Evolutionary conservation across 2,888 invertebrate species (phyloP), one percentile per base, ranked within the genome.

Genomic region (Eupeodes latifasciatus): DNA sequence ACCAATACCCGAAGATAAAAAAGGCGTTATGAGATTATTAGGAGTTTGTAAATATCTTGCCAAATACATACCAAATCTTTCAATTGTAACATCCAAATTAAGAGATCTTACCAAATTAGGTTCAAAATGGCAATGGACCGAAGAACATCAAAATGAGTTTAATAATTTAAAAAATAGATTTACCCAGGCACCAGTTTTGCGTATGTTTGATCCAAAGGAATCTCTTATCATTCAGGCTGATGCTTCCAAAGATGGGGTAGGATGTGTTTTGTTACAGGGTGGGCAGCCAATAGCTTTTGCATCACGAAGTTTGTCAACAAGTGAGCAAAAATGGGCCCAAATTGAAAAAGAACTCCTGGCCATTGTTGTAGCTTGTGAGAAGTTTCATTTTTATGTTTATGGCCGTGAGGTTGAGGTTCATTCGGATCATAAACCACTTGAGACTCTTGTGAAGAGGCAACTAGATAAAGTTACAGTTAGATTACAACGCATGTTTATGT

Each of bases 321-420:
- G 66, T 40, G 62, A 62, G 62, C 40, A 62, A 62, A 62, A 62
- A 53, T 92, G 92, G 89, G 90, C 92, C 5, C 92, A 93, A 90
- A 92, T 93, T 9, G 92, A 93, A 89, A 93, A 93, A 83, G 92
- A 93, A 87, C 78, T 92, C 4, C 87, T 93, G 64, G 92, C 51
- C 92, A 47, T 92, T n/a, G n/a, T n/a, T n/a, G n/a, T n/a, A n/a
- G n/a, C n/a, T n/a, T n/a, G n/a, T n/a, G n/a, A n/a, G n/a, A n/a
- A n/a, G n/a, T n/a, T n/a, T n/a, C n/a, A n/a, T n/a, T n/a, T n/a
- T n/a, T n/a, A n/a, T n/a, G n/a, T n/a, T n/a, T n/a, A n/a, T n/a
- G n/a, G n/a, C n/a, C n/a, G n/a, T n/a, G n/a, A n/a, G n/a, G n/a
- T n/a, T n/a, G n/a, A n/a, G n/a, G n/a, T n/a, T n/a, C n/a, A n/a